These are phyloP conservation scores for Pristionchus arcanus DNA, from an alignment of 2,888 invertebrate species.

Conservation along the genomic window DNA sequence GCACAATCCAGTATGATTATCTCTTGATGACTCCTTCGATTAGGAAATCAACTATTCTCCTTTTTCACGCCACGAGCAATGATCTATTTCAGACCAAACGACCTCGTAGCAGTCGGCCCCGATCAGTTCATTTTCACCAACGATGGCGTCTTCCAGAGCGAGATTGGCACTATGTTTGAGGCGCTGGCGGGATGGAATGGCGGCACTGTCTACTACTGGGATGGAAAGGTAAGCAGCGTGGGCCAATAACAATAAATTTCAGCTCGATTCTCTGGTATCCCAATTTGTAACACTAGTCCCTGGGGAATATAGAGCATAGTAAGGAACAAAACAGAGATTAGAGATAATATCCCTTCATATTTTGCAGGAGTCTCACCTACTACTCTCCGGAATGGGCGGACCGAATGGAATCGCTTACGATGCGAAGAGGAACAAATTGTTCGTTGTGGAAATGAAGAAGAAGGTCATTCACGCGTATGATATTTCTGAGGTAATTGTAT, in stretches of 20 bases:
- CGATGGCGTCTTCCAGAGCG: slow-evolving; percentile 63
- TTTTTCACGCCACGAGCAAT: too few species aligned
- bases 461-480: slow-evolving; percentile 60
- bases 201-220: slow-evolving; percentile 65
- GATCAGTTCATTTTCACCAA: slow-evolving; percentile 65
- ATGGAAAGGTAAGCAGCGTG: slow-evolving; percentile 64
- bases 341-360: too few species aligned
- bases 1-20: too few species aligned
- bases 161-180: slow-evolving; percentile 59
- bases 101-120: slow-evolving; percentile 63
- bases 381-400: slow-evolving; percentile 37
- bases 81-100: slow-evolving; percentile 67
- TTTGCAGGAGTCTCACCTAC: slow-evolving; percentile 8
- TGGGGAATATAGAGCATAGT: too few species aligned
- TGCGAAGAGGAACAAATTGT: slow-evolving; percentile 59
- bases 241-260: slow-evolving; percentile 54
- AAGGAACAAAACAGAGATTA: too few species aligned
- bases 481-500: slow-evolving; percentile 58
- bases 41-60: too few species aligned
- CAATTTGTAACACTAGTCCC: too few species aligned
- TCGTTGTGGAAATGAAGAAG: slow-evolving; percentile 62
- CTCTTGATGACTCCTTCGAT: too few species aligned
- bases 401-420: slow-evolving; percentile 67
- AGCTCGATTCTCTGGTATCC: too few species aligned
- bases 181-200: slow-evolving; percentile 58